Evolutionary conservation across 2,797 vertebrate genomes (phyloP).

Genomic region (Phaenicophaeus curvirostris): DNA sequence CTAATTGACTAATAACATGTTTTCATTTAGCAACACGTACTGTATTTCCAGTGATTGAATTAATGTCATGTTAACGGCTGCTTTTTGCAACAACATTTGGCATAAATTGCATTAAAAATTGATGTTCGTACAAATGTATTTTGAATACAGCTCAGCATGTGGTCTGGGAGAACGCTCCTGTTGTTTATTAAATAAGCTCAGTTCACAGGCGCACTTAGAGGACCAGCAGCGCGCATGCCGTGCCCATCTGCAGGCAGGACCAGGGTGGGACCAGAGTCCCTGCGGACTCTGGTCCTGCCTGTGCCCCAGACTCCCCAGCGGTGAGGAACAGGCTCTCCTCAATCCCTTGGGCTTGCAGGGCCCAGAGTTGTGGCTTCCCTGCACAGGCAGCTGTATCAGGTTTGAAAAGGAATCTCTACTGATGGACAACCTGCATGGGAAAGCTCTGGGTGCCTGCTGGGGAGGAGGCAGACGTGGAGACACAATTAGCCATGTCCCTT

Average conservation of each 20-base stretch:
- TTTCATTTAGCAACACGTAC: conserved; percentile 68
- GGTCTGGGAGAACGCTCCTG: conserved; percentile 58
- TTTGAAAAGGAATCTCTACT: neutral
- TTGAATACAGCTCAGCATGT: conserved; percentile 63
- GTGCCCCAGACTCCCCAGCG: neutral
- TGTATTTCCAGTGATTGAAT: conserved; percentile 71
- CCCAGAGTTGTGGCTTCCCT: no score
- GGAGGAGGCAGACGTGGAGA: neutral
- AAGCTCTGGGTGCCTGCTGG: neutral
- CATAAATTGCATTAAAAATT: conserved; percentile 75
- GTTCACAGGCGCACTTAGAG: neutral
- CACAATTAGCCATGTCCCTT: accelerated
- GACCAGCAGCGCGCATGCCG: neutral
- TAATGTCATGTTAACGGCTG: conserved; percentile 70
- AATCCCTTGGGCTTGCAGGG: neutral
- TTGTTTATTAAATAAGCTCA: conserved; percentile 27
- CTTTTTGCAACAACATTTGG: conserved; percentile 71
- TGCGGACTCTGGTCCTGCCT: no score
- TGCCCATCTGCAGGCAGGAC: accelerated
- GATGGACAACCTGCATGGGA: neutral
- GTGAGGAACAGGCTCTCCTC: neutral
- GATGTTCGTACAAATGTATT: conserved; percentile 70
- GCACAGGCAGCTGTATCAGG: neutral
- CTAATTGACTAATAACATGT: conserved; percentile 70
- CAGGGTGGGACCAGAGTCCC: accelerated